Evolutionary conservation across 2,888 invertebrate genomes (phyloP).

Genomic region (Busseola fusca): DNA sequence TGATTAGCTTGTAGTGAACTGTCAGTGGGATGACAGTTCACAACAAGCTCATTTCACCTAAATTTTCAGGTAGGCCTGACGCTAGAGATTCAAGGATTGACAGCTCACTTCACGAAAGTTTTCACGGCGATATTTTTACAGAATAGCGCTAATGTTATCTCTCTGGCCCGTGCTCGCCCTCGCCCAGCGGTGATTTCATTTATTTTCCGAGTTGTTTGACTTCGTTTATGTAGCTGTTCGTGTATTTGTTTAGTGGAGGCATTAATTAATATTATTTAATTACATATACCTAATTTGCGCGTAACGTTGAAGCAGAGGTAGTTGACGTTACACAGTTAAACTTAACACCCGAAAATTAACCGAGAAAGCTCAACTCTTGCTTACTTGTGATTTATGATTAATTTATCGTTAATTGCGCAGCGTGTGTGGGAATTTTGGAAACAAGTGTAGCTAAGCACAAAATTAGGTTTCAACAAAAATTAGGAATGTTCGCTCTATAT

Average conservation of each 20-base stretch:
- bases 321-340: conserved; percentile 26
- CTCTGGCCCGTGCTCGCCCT: conserved; percentile 9
- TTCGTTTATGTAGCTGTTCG: not conserved
- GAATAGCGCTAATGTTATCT: not conserved
- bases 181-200: not conserved
- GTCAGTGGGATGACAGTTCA: too few relatives aligned
- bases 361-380: conserved; percentile 45
- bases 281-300: not conserved
- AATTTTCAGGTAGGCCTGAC: too few relatives aligned
- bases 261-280: conserved; percentile 20
- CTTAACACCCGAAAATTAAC: conserved; percentile 47
- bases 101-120: not conserved
- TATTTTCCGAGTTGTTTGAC: conserved; percentile 6
- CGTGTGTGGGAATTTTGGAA: conserved; percentile 39
- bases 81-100: too few relatives aligned
- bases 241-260: not conserved
- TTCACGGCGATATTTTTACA: not conserved
- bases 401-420: conserved; percentile 50
- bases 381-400: conserved; percentile 52
- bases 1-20: not conserved
- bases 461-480: conserved; percentile 20
- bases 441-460: conserved; percentile 31
- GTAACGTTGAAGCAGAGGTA: conserved; percentile 27
- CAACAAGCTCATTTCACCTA: too few relatives aligned
- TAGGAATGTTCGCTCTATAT: not conserved